phyloP scores from a whole-genome alignment of 2,797 vertebrate species.

The Gymnocypris eckloni region DNA sequence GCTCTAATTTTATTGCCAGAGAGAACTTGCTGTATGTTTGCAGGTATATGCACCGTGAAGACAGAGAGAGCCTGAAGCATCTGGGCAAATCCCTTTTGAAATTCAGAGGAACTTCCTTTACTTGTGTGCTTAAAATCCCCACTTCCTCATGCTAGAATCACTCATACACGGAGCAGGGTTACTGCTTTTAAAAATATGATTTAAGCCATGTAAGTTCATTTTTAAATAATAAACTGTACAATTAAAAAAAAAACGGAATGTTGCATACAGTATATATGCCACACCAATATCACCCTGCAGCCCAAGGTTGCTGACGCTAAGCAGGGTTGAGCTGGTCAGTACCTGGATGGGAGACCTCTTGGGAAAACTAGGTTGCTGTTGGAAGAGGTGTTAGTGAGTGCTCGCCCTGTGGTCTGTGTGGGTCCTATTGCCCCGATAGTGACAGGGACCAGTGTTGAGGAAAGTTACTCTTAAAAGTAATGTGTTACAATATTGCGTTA shows the following conservation, averaged over 20 bases:
- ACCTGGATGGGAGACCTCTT: too few species aligned
- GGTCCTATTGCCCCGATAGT: too few species aligned
- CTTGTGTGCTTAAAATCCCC: neutral
- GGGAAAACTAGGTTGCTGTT: too few species aligned
- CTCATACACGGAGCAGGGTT: neutral
- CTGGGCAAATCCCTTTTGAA: neutral
- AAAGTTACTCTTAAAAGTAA: too few species aligned
- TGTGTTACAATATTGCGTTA: too few species aligned
- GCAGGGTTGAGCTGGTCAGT: too few species aligned
- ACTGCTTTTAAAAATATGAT: neutral
- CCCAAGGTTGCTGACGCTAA: too few species aligned
- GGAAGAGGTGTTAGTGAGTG: too few species aligned
- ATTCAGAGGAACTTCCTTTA: neutral
- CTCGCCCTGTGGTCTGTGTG: too few species aligned
- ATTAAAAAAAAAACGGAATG: neutral
- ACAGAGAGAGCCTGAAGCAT: neutral
- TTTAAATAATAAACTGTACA: neutral
- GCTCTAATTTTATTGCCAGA: neutral
- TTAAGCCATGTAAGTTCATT: neutral
- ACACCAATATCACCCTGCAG: too few species aligned
- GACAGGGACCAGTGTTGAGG: too few species aligned
- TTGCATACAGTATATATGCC: neutral
- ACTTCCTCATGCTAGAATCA: neutral
- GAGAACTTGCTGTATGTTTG: neutral
- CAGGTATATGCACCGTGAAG: neutral